phyloP scores from a whole-genome alignment of 2,797 vertebrate species.

The Myiotriccus ornatus region DNA sequence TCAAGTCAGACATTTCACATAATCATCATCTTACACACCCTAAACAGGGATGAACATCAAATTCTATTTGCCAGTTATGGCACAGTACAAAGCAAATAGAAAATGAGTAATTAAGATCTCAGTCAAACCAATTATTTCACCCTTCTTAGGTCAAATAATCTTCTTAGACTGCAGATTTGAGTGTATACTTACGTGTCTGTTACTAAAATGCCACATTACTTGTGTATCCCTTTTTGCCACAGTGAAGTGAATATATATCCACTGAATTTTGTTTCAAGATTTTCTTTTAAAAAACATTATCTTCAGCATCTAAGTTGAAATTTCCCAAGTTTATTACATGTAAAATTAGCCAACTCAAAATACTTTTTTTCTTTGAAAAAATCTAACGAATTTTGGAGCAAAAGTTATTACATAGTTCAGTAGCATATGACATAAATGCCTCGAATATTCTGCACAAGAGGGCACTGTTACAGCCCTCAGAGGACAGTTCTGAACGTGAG shows the following conservation, averaged over 20 bases:
- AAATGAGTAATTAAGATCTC: background rate
- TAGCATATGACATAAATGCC: background rate
- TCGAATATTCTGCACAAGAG: background rate
- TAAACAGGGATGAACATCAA: background rate
- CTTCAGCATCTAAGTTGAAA: background rate
- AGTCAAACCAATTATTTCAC: background rate
- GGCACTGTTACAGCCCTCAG: background rate
- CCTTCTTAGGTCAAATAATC: background rate
- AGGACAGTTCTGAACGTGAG: background rate
- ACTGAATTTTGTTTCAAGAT: background rate
- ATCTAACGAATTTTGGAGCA: background rate
- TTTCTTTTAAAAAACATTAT: background rate
- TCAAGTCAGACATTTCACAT: background rate
- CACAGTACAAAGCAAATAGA: background rate
- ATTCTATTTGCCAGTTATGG: background rate
- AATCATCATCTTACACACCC: background rate
- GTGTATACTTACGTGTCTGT: background rate
- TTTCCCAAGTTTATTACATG: background rate
- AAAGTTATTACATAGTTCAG: background rate
- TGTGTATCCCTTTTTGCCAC: background rate
- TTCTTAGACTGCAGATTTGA: background rate
- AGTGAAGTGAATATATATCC: background rate
- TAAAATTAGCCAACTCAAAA: background rate
- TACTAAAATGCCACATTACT: background rate
- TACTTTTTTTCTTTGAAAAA: background rate